phyloP scores from a whole-genome alignment of 2,888 invertebrate species.

The Melanostoma scalare region DNA sequence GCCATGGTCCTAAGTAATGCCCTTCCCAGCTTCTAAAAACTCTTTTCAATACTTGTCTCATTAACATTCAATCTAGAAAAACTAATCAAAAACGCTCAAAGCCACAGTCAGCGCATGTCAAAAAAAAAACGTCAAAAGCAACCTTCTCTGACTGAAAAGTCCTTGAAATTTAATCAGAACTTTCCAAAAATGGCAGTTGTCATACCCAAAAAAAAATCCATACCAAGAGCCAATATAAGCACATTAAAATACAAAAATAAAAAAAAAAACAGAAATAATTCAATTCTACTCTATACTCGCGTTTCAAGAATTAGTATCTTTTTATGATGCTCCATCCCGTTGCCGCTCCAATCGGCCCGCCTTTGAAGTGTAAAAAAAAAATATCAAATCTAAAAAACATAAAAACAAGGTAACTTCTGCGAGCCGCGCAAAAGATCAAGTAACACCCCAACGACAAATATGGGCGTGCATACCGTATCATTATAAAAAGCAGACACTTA shows the following conservation, averaged over 20 bases:
- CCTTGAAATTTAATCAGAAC: conserved; percentile 52
- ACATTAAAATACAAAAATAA: conserved; percentile 19
- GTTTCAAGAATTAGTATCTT: conserved; percentile 40
- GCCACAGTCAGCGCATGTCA: too few species aligned
- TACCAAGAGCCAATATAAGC: too few species aligned
- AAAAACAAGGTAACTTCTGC: conserved; percentile 37
- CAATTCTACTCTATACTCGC: conserved; percentile 27
- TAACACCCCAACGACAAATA: conserved; percentile 71
- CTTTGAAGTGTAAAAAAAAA: conserved; percentile 68
- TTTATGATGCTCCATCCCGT: conserved; percentile 26
- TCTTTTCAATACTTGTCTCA: too few species aligned
- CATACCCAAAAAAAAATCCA: conserved; percentile 26
- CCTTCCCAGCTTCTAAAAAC: too few species aligned
- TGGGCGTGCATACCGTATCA: conserved; percentile 57
- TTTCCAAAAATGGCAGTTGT: conserved; percentile 52
- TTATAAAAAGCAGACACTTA: conserved; percentile 14
- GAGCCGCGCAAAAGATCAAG: conserved; percentile 58
- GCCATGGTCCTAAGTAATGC: too few species aligned
- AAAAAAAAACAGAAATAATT: conserved; percentile 31
- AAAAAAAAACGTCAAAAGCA: conserved; percentile 26
- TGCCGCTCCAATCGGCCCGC: conserved; percentile 33
- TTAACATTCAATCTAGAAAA: too few species aligned
- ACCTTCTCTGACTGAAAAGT: conserved; percentile 36
- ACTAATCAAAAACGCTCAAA: too few species aligned
- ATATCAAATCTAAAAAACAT: conserved; percentile 57